phyloP scores from a whole-genome alignment of 2,888 invertebrate genomes.

The Tipula helvola region DNA sequence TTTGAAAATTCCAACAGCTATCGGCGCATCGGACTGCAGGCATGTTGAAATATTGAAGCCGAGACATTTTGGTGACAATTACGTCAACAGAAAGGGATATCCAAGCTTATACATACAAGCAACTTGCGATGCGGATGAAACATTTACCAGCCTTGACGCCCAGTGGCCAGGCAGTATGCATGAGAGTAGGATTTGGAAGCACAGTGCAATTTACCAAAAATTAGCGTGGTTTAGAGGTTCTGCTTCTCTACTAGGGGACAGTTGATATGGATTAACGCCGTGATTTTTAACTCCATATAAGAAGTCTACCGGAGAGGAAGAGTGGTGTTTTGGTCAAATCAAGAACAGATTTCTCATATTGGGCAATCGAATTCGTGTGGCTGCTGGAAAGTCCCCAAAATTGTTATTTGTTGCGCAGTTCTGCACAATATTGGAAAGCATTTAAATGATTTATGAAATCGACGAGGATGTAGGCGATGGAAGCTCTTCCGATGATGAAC shows the following conservation, averaged over 20 bases:
- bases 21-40: not conserved
- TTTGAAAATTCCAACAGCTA: not conserved
- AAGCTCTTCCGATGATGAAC: too few species aligned
- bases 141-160: not conserved
- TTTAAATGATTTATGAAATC: not conserved
- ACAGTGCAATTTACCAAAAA: not conserved
- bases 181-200: not conserved
- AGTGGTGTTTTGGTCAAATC: not conserved
- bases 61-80: too few species aligned
- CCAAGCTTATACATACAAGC: too few species aligned
- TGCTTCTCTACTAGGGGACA: not conserved
- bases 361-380: not conserved
- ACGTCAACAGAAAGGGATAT: too few species aligned
- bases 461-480: not conserved
- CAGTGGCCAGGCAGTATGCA: not conserved
- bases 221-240: too few species aligned
- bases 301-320: not conserved
- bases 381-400: not conserved
- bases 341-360: not conserved
- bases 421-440: too few species aligned
- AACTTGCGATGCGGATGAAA: too few species aligned
- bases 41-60: not conserved
- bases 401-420: too few species aligned
- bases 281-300: not conserved
- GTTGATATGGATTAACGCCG: not conserved